A percentile compares a stretch with the other conserved stretches of the same genome.
Evolutionary conservation across 2,888 invertebrate species (phyloP).

Genomic region (Phengaris arion): DNA sequence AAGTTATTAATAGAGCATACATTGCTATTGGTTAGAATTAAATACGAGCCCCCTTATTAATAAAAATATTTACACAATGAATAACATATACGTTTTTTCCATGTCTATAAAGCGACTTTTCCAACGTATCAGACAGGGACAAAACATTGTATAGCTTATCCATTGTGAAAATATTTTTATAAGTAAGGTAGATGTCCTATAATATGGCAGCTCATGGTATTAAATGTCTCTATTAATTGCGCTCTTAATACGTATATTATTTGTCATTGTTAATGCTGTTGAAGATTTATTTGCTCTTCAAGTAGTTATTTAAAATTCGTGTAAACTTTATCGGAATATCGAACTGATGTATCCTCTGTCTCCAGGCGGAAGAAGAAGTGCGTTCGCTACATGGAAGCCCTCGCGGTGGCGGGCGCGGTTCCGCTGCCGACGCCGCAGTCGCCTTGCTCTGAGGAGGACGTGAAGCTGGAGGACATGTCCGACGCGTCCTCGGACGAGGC

Average conservation of each 20-base stretch:
- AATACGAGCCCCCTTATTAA: neutral
- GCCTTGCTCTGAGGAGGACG: slow-evolving; percentile 88
- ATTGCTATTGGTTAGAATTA: no score
- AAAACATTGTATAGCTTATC: no score
- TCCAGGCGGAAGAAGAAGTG: slow-evolving; percentile 98
- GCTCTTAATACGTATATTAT: neutral
- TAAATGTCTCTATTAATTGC: neutral
- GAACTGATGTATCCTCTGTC: slow-evolving; percentile 41
- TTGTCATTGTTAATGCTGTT: neutral
- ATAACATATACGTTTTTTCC: no score
- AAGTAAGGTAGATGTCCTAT: neutral
- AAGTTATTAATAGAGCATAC: no score
- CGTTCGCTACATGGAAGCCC: slow-evolving; percentile 96
- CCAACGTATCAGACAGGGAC: no score
- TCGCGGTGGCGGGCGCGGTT: slow-evolving; percentile 83
- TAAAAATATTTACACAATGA: no score
- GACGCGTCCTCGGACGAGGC: slow-evolving; percentile 82
- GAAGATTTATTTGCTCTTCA: neutral
- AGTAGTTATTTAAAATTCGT: neutral
- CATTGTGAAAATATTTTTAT: no score
- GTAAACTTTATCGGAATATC: neutral
- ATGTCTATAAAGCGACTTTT: no score
- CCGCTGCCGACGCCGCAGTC: slow-evolving; percentile 88
- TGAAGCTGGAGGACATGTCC: slow-evolving; percentile 83
- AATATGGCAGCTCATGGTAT: neutral